Conservation (phyloP, 1,140 invertebrate genomes). For the Drosophila arawakana region DNA sequence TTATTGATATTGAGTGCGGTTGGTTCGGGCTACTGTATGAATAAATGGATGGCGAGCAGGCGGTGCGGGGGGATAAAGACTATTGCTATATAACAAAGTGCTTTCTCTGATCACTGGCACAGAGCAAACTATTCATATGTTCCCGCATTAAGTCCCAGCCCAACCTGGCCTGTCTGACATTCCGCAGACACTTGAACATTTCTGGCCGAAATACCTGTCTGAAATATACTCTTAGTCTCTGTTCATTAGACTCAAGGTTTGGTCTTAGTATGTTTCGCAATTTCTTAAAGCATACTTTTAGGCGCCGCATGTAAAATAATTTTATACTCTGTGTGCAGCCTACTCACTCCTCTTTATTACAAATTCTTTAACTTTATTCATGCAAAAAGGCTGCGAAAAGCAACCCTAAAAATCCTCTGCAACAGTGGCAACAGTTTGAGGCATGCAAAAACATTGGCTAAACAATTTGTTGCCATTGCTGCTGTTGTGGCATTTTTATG, state of each 20-base stretch:
- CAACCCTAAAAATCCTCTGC: conserved; percentile 46
- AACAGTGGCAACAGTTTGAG: conserved; percentile 21
- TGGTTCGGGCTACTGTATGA: conserved; percentile 15
- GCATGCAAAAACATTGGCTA: conserved; percentile 68
- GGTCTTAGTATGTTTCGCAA: conserved; percentile 29
- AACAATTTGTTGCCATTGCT: conserved; percentile 59
- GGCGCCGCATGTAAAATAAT: conserved; percentile 71
- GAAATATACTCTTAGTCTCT: conserved; percentile 6
- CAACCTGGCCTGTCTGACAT: conserved; percentile 4
- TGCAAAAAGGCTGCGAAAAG: not conserved
- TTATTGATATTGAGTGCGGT: conserved; percentile 77
- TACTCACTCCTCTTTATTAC: not conserved
- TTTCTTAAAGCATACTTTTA: conserved; percentile 76
- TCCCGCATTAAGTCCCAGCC: not conserved
- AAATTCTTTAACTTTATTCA: not conserved
- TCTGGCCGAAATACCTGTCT: conserved; percentile 18
- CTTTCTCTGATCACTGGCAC: conserved; percentile 13
- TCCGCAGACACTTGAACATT: conserved; percentile 15
- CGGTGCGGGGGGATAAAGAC: not conserved
- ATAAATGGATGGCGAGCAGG: not conserved
- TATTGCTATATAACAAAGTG: conserved; percentile 29
- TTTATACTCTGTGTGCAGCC: conserved; percentile 28
- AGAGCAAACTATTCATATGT: not conserved
- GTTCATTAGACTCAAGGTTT: conserved; percentile 47
- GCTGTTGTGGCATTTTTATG: conserved; percentile 60